These are phyloP conservation scores for Drosophila nigrodunni DNA, from an alignment of 1,140 invertebrate species.

Conservation along the genomic window DNA sequence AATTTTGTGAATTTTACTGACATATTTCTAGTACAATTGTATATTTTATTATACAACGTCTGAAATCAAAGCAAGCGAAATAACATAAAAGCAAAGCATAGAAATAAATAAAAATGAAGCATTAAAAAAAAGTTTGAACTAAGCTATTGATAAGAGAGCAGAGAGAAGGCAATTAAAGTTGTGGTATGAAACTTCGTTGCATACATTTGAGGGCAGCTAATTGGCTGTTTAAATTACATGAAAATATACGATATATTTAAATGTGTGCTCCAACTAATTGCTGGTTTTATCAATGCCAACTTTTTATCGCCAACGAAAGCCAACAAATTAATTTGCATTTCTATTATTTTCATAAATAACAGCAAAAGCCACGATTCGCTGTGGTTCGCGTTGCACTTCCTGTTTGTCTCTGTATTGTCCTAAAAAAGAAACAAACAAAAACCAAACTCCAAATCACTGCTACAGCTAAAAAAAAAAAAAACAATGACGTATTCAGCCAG, in stretches of 20 bases:
- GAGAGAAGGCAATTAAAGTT: conserved; percentile 40
- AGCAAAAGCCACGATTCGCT: conserved; percentile 13
- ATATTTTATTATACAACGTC: conserved; percentile 73
- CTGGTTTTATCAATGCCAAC: conserved; percentile 68
- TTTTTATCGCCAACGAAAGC: conserved; percentile 52
- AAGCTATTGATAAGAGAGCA: conserved; percentile 57
- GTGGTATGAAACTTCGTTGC: conserved; percentile 49
- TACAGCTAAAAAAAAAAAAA: conserved; percentile 43
- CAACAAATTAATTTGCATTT: conserved; percentile 77
- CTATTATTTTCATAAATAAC: conserved; percentile 83
- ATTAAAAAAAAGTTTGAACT: conserved; percentile 36
- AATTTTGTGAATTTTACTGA: conserved; percentile 79
- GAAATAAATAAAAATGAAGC: conserved; percentile 27
- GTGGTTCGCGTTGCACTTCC: conserved; percentile 2
- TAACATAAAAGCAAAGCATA: conserved; percentile 22
- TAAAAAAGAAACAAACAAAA: too few relatives aligned
- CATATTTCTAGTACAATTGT: conserved; percentile 81
- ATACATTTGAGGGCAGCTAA: conserved; percentile 65
- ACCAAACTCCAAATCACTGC: conserved; percentile 52
- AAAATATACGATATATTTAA: conserved; percentile 9
- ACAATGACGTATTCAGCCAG: conserved; percentile 42
- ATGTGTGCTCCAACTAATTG: conserved; percentile 58
- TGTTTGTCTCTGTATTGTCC: too few relatives aligned
- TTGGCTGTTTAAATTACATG: conserved; percentile 67
- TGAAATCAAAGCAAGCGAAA: conserved; percentile 69